A percentile compares a stretch with the other conserved stretches of the same genome.
Evolutionary conservation across 2,113 vertebrate species (phyloP).

Genomic region (Rhinogobius similis): DNA sequence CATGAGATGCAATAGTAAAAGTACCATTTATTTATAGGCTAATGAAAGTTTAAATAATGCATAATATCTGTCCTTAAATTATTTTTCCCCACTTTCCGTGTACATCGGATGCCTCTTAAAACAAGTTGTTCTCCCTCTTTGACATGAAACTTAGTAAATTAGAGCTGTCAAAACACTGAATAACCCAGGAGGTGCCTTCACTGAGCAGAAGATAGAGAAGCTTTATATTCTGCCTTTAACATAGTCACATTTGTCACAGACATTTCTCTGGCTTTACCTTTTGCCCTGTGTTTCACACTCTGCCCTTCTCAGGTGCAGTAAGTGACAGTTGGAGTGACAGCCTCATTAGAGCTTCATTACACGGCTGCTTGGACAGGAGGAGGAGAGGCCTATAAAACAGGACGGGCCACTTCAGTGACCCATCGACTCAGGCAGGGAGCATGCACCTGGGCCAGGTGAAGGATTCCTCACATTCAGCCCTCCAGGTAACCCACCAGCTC

Average conservation of each 20-base stretch:
- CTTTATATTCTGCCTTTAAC: neutral
- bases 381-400: constrained; percentile 37
- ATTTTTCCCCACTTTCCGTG: too few relatives aligned
- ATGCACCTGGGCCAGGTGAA: constrained; percentile 61
- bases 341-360: constrained; percentile 72
- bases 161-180: neutral
- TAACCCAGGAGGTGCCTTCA: neutral
- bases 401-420: constrained; percentile 22
- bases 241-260: neutral
- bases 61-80: too few relatives aligned
- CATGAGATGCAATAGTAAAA: too few relatives aligned
- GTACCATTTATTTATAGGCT: too few relatives aligned
- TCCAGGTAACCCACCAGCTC: constrained; percentile 20
- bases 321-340: constrained; percentile 63
- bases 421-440: neutral
- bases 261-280: neutral
- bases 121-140: neutral
- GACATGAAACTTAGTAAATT: constrained; percentile 1
- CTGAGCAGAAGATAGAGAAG: neutral
- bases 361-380: constrained; percentile 56
- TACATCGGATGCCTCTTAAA: too few relatives aligned
- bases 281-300: neutral
- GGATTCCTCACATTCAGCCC: constrained; percentile 67
- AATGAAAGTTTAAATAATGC: too few relatives aligned
- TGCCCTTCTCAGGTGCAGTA: constrained; percentile 21